phyloP scores from a whole-genome alignment of 2,888 invertebrate species.

The Mythimna ferrago region DNA sequence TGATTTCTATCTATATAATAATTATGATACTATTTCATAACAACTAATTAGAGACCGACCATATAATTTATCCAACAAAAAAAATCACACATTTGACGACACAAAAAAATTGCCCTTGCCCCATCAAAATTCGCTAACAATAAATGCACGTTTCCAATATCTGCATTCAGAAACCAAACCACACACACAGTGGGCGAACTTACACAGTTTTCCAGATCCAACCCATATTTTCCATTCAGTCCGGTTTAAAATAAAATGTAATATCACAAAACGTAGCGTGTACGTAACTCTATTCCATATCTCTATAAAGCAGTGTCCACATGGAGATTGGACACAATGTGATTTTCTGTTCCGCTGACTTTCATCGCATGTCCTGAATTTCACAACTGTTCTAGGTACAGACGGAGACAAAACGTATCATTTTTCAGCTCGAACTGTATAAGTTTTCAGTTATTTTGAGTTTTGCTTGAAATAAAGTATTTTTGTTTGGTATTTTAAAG shows the following conservation, averaged over 20 bases:
- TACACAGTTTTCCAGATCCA: constrained; percentile 6
- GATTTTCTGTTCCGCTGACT: constrained; percentile 68
- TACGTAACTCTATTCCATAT: constrained; percentile 26
- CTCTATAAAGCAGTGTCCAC: constrained; percentile 52
- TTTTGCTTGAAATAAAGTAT: constrained; percentile 8
- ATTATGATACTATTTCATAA: no score
- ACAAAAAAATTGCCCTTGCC: not conserved
- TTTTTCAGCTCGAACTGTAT: constrained; percentile 46
- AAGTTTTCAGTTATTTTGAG: constrained; percentile 26
- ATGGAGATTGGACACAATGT: constrained; percentile 61
- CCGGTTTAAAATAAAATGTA: constrained; percentile 38
- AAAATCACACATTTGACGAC: not conserved
- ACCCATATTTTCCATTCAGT: constrained; percentile 36
- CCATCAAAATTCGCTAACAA: not conserved
- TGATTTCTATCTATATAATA: no score
- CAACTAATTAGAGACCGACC: no score
- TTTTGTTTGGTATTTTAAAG: constrained; percentile 13
- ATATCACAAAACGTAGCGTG: constrained; percentile 39
- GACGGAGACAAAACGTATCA: constrained; percentile 58
- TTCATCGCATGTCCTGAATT: constrained; percentile 60
- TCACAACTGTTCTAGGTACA: constrained; percentile 47
- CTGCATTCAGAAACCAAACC: not conserved
- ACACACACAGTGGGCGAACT: not conserved
- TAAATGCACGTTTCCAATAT: not conserved
- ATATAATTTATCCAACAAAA: no score